Conservation (phyloP, 2,888 invertebrate genomes). For the Microplitis deprimator region DNA sequence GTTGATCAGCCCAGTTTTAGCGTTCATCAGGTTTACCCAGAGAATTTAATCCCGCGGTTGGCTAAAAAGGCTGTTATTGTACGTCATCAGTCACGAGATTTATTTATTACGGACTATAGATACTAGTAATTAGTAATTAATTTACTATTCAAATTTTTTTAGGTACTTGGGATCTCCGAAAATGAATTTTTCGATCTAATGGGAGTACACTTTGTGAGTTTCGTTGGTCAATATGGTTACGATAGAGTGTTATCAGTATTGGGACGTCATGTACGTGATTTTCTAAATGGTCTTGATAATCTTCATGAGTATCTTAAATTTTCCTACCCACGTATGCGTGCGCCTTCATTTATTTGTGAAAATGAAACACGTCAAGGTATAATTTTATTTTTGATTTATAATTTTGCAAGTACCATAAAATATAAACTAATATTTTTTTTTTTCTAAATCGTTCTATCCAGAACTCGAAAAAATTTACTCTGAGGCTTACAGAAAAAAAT, state of each 20-base stretch:
- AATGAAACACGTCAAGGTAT: slow-evolving; percentile 86
- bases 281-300: slow-evolving; percentile 95
- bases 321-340: slow-evolving; percentile 91
- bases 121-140: not conserved
- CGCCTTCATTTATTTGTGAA: slow-evolving; percentile 97
- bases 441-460: too few relatives aligned
- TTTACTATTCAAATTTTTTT: slow-evolving; percentile 46
- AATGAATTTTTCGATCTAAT: slow-evolving; percentile 94
- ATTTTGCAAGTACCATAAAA: too few relatives aligned
- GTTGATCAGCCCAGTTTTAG: slow-evolving; percentile 90
- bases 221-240: slow-evolving; percentile 95
- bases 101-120: not conserved
- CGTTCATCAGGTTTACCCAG: slow-evolving; percentile 94
- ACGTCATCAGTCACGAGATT: slow-evolving; percentile 48
- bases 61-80: slow-evolving; percentile 91
- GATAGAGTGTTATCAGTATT: slow-evolving; percentile 91
- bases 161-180: slow-evolving; percentile 90
- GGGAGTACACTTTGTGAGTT: slow-evolving; percentile 94
- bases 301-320: slow-evolving; percentile 97
- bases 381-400: not conserved
- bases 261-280: slow-evolving; percentile 95
- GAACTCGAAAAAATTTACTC: too few relatives aligned
- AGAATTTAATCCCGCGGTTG: slow-evolving; percentile 87
- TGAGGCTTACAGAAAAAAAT: too few relatives aligned
- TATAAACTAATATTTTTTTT: too few relatives aligned